phyloP scores from a whole-genome alignment of 2,888 invertebrate species.

The Ceramica pisi region DNA sequence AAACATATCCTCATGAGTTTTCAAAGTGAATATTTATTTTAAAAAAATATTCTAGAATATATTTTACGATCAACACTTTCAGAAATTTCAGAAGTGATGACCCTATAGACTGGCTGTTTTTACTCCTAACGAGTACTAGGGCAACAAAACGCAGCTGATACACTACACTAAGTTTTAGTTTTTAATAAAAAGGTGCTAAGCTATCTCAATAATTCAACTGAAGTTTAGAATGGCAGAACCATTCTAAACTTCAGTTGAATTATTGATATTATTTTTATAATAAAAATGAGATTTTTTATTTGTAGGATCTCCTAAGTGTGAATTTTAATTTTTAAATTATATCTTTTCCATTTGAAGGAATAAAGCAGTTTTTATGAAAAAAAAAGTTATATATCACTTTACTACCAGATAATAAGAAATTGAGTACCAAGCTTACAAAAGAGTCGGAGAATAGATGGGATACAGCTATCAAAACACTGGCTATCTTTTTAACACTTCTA shows the following conservation, averaged over 20 bases:
- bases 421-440: too few relatives aligned
- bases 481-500: too few relatives aligned
- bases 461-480: too few relatives aligned
- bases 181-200: slow-evolving; percentile 4
- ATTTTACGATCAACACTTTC: slow-evolving; percentile 9
- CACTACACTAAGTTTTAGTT: neutral
- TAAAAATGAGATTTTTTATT: neutral
- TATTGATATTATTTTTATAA: neutral
- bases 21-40: neutral
- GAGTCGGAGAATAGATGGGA: too few relatives aligned
- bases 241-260: neutral
- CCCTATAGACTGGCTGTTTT: neutral
- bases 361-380: too few relatives aligned
- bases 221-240: too few relatives aligned
- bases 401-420: too few relatives aligned
- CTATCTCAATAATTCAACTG: too few relatives aligned
- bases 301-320: neutral
- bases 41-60: slow-evolving; percentile 2
- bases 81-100: slow-evolving; percentile 21
- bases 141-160: slow-evolving; percentile 22
- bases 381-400: too few relatives aligned
- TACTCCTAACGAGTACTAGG: slow-evolving; percentile 21
- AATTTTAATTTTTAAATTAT: too few relatives aligned
- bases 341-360: too few relatives aligned
- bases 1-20: neutral